These are phyloP conservation scores for Podarcis cretensis DNA, from an alignment of 2,113 vertebrate species.

Conservation along the genomic window DNA sequence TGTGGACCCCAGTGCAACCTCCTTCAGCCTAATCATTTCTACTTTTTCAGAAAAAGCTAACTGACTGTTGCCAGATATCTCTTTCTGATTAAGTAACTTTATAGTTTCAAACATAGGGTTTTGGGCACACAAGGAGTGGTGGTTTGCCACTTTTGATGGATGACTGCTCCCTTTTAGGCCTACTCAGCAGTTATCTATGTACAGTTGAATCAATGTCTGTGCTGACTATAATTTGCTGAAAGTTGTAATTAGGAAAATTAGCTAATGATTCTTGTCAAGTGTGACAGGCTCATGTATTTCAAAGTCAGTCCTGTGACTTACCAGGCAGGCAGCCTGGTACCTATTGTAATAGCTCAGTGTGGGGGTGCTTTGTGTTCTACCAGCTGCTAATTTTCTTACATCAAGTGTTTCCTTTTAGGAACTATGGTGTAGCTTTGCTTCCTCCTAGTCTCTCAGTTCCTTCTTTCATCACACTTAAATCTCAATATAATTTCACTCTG, in stretches of 20 bases:
- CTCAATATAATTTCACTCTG: constrained; percentile 14
- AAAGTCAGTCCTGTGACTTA: constrained; percentile 61
- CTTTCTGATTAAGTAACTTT: constrained; percentile 24
- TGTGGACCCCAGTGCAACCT: constrained; percentile 24
- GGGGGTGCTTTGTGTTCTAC: not conserved
- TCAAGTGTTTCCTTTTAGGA: constrained; percentile 39
- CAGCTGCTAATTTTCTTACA: constrained; percentile 44
- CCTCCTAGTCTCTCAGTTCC: not conserved
- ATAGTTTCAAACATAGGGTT: constrained; percentile 67
- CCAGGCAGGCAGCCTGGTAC: constrained; percentile 52
- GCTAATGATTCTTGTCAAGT: constrained; percentile 80
- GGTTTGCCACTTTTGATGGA: constrained; percentile 74
- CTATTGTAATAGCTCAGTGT: constrained; percentile 39
- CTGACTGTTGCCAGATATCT: constrained; percentile 60
- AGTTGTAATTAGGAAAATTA: constrained; percentile 89
- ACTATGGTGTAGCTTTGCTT: constrained; percentile 26
- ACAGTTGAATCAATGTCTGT: constrained; percentile 69
- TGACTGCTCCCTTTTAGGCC: constrained; percentile 71
- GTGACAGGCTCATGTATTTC: constrained; percentile 75
- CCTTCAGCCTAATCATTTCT: constrained; percentile 41
- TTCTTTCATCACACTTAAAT: not conserved
- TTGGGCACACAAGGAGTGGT: constrained; percentile 62
- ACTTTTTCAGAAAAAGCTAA: constrained; percentile 58
- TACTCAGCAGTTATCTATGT: constrained; percentile 80
- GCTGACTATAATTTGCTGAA: constrained; percentile 79